Evolutionary conservation across 2,113 vertebrate genomes (phyloP).

Genomic region (Pelodiscus sinensis): DNA sequence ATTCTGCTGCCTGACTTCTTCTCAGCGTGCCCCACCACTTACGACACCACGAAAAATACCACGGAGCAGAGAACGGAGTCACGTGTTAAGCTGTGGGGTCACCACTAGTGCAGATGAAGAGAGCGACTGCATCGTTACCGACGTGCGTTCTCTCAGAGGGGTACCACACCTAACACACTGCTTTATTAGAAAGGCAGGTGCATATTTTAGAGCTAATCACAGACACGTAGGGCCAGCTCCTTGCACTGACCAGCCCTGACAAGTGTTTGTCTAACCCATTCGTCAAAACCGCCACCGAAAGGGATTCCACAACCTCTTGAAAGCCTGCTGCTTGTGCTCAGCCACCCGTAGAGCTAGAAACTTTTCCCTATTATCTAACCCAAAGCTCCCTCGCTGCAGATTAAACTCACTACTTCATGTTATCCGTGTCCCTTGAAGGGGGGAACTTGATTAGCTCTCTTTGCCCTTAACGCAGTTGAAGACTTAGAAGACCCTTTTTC

Average conservation of each 20-base stretch:
- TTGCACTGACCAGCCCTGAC: no score
- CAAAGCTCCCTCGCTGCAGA: not conserved
- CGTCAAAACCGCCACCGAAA: not conserved
- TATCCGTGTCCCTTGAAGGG: not conserved
- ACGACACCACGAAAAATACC: not conserved
- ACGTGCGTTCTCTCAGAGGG: not conserved
- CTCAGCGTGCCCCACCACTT: not conserved
- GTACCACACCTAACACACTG: not conserved
- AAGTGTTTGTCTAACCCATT: not conserved
- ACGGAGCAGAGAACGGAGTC: not conserved
- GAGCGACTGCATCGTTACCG: not conserved
- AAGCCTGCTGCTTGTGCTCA: not conserved
- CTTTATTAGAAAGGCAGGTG: not conserved
- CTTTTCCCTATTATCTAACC: not conserved
- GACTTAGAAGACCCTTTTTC: no score
- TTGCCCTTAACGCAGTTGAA: no score
- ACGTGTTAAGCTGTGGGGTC: not conserved
- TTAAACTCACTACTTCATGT: not conserved
- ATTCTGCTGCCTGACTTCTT: not conserved
- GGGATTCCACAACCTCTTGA: not conserved
- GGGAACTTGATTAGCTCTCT: no score
- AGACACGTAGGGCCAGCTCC: not conserved
- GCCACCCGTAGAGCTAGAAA: not conserved
- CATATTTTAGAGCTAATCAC: not conserved
- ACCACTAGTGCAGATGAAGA: not conserved